A percentile compares a stretch with the other conserved stretches of the same genome.
phyloP scores from a whole-genome alignment of 2,888 invertebrate genomes.

The Yponomeuta evonymella region DNA sequence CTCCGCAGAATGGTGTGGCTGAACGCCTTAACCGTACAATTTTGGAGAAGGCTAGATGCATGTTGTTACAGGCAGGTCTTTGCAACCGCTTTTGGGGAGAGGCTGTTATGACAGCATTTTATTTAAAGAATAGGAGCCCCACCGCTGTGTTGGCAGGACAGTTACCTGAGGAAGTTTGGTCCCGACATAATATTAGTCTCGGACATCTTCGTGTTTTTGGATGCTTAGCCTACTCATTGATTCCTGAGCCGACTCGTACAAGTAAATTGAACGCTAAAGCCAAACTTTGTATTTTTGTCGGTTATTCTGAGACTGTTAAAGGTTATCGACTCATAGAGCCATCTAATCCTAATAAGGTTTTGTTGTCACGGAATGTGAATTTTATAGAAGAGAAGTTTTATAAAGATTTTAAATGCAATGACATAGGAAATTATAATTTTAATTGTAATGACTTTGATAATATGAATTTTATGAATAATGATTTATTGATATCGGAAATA shows the following conservation, averaged over 20 bases:
- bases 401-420: conserved; percentile 14
- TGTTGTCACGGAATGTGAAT: no score
- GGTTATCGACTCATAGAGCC: no score
- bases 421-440: conserved; percentile 11
- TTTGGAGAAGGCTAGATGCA: conserved; percentile 20
- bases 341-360: no score
- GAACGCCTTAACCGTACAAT: conserved; percentile 26
- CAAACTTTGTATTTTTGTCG: no score
- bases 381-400: no score
- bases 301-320: no score
- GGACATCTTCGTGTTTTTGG: conserved; percentile 17
- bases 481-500: neutral
- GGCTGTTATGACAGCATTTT: conserved; percentile 18
- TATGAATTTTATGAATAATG: neutral
- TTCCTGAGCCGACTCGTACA: conserved; percentile 16
- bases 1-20: conserved; percentile 32
- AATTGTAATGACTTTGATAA: neutral
- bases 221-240: conserved; percentile 14
- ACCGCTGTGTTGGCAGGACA: neutral
- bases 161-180: conserved; percentile 10
- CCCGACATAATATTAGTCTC: conserved; percentile 12
- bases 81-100: conserved; percentile 23
- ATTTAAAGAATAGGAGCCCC: conserved; percentile 15
- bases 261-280: no score
- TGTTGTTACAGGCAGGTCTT: conserved; percentile 17